phyloP scores from a whole-genome alignment of 2,888 invertebrate species.

The Euplexia lucipara region DNA sequence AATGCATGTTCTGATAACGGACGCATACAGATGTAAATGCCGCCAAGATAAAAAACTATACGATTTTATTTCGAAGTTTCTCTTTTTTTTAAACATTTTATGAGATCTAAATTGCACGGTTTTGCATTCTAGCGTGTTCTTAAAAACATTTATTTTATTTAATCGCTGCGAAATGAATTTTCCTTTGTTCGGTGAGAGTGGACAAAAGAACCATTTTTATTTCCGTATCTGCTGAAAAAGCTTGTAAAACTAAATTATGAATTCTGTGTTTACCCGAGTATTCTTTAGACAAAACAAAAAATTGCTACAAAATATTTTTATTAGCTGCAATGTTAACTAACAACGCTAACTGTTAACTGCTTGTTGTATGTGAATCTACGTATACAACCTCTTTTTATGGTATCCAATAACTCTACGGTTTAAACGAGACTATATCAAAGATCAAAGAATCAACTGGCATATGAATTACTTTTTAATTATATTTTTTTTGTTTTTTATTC shows the following conservation, averaged over 20 bases:
- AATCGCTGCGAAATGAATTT: constrained; percentile 34
- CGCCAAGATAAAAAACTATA: constrained; percentile 49
- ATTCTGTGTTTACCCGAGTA: constrained; percentile 14
- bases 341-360: too few species aligned
- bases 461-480: too few species aligned
- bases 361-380: too few species aligned
- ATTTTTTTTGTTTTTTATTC: too few species aligned
- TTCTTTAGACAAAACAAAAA: constrained; percentile 21
- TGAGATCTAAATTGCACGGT: constrained; percentile 48
- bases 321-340: too few species aligned
- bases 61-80: constrained; percentile 39
- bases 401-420: too few species aligned
- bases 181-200: constrained; percentile 46
- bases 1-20: constrained; percentile 46
- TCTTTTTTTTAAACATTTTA: constrained; percentile 43
- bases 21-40: constrained; percentile 54
- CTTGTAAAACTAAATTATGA: constrained; percentile 35
- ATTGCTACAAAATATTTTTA: background rate
- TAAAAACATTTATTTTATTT: constrained; percentile 59
- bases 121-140: constrained; percentile 50
- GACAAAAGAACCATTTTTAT: constrained; percentile 39
- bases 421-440: too few species aligned
- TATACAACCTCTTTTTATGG: too few species aligned
- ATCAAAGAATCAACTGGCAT: too few species aligned
- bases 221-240: constrained; percentile 41